A percentile compares a stretch with the other conserved stretches of the same genome.
Evolutionary conservation across 30 jellyfish, hydroid and myxozoan genomes (phyloP).

Genomic region (Hydra vulgaris): DNA sequence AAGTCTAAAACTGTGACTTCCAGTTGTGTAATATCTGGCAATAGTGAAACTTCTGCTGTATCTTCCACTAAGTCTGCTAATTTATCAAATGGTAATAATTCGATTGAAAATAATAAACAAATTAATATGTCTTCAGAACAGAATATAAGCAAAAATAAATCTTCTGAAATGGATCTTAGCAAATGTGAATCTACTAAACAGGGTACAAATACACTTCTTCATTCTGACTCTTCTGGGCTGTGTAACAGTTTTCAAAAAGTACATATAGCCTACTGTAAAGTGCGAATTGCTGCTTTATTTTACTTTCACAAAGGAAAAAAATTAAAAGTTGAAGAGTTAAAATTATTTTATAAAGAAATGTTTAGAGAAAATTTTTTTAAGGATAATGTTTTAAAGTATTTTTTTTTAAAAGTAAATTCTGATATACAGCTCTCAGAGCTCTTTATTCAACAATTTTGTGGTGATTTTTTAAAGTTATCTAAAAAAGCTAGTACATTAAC

Average conservation of each 20-base stretch:
- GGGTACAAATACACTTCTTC: not conserved
- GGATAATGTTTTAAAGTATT: constrained; percentile 4
- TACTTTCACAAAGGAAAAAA: not conserved
- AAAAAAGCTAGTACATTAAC: constrained; percentile 1
- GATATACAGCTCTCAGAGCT: not conserved
- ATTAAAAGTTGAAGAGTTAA: not conserved
- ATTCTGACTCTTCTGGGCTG: not conserved
- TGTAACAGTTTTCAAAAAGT: constrained; percentile 20
- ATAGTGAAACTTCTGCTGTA: too few species aligned
- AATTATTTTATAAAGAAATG: constrained; percentile 9
- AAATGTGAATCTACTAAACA: too few species aligned
- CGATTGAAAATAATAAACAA: too few species aligned
- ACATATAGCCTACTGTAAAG: constrained; percentile 15
- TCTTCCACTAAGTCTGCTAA: too few species aligned
- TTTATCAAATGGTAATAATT: too few species aligned
- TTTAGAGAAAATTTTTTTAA: constrained; percentile 16
- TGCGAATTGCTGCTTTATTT: constrained; percentile 12
- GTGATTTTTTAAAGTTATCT: constrained; percentile 5
- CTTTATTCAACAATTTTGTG: constrained; percentile 15
- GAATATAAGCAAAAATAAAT: too few species aligned
- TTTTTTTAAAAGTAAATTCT: not conserved
- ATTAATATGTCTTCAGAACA: too few species aligned
- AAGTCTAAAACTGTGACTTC: too few species aligned
- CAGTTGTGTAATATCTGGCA: too few species aligned
- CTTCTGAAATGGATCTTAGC: too few species aligned